Evolutionary conservation across 92 coral and sea anemone genomes (phyloP).

Genomic region (Phenganax marumi): DNA sequence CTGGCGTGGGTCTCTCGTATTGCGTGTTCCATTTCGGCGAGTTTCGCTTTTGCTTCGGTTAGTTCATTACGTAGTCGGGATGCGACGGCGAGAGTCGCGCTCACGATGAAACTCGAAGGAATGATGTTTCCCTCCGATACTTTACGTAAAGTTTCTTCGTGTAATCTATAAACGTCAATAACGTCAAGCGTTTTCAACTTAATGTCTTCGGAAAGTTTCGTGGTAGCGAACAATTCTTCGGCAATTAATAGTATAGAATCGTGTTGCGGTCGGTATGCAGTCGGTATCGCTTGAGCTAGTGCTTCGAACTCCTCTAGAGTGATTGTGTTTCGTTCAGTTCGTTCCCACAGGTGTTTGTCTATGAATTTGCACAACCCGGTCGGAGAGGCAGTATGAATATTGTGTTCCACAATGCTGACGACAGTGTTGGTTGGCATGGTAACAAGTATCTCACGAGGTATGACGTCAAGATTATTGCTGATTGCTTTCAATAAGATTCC

Average conservation of each 20-base stretch:
- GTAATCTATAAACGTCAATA: constrained; percentile 29
- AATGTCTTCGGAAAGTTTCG: constrained; percentile 21
- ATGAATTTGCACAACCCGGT: constrained; percentile 15
- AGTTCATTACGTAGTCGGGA: constrained; percentile 50
- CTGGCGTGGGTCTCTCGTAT: constrained; percentile 7
- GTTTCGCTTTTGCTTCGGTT: constrained; percentile 22
- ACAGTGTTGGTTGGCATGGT: constrained; percentile 29
- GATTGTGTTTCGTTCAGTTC: constrained; percentile 20
- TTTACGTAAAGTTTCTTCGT: constrained; percentile 30
- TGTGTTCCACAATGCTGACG: constrained; percentile 35
- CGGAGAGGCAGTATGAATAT: not conserved
- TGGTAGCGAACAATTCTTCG: constrained; percentile 29
- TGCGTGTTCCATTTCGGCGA: constrained; percentile 10
- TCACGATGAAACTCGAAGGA: constrained; percentile 39
- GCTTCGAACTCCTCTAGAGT: constrained; percentile 25
- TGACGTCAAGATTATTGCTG: constrained; percentile 9
- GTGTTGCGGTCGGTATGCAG: constrained; percentile 40
- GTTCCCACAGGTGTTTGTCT: constrained; percentile 37
- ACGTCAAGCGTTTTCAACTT: constrained; percentile 22
- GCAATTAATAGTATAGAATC: constrained; percentile 38
- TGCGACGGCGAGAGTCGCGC: constrained; percentile 41
- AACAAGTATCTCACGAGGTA: constrained; percentile 15
- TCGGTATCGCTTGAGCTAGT: constrained; percentile 29
- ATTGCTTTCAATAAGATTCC: constrained; percentile 17
- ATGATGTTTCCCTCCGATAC: constrained; percentile 36